Conservation (phyloP, 2,797 vertebrate genomes). For the Pyrocephalus nanus region DNA sequence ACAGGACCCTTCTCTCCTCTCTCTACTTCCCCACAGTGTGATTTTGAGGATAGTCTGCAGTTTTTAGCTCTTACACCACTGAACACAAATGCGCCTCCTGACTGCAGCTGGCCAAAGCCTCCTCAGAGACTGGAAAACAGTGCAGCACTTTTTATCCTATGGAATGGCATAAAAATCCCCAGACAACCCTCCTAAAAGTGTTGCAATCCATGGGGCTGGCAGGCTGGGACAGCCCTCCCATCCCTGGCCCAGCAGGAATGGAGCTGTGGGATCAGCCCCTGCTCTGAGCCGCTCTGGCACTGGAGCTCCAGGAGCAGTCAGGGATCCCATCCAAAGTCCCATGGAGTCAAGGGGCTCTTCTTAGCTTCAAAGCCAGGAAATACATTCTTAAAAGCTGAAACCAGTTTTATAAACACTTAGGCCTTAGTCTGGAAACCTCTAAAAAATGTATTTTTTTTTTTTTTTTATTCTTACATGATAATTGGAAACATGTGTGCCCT, state of each 20-base stretch:
- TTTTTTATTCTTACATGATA: neutral
- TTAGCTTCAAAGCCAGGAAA: slow-evolving; percentile 55
- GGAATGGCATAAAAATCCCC: neutral
- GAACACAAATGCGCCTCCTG: neutral
- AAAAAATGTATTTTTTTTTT: slow-evolving; percentile 9
- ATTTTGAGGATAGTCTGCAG: neutral
- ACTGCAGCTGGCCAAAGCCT: neutral
- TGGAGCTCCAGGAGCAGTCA: neutral
- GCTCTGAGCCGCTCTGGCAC: accelerated
- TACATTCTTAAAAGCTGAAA: slow-evolving; percentile 59
- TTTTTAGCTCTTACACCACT: neutral
- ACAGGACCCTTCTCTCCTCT: neutral
- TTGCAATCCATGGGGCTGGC: neutral
- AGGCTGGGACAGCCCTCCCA: neutral
- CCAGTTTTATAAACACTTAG: slow-evolving; percentile 55
- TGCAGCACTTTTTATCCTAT: neutral
- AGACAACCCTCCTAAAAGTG: neutral
- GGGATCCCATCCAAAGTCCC: slow-evolving; percentile 9
- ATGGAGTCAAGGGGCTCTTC: slow-evolving; percentile 29
- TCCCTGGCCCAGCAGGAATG: neutral
- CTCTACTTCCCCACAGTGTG: neutral
- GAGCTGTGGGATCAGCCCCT: neutral
- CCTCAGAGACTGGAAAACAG: neutral
- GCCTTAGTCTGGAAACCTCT: slow-evolving; percentile 50
- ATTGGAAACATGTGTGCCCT: slow-evolving; percentile 36